Evolutionary conservation across 2,113 vertebrate species (phyloP).

Genomic region (Coryphaenoides rupestris): DNA sequence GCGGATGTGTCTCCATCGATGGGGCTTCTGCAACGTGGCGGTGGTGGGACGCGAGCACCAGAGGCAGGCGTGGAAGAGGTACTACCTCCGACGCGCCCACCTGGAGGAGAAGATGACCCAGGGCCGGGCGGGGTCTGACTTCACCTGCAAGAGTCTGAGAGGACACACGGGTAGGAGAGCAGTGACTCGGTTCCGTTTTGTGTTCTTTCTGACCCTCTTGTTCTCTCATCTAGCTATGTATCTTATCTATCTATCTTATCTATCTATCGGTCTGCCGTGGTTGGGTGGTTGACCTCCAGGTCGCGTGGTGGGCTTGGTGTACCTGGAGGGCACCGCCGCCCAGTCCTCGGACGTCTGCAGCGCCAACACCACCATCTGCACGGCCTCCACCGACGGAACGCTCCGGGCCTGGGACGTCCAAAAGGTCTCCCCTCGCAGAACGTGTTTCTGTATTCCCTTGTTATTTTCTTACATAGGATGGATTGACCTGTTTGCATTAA

Average conservation of each 20-base stretch:
- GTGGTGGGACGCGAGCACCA: slow-evolving; percentile 42
- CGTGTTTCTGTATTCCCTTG: too few relatives aligned
- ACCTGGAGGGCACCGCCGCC: slow-evolving; percentile 54
- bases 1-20: slow-evolving; percentile 73
- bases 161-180: slow-evolving; percentile 72
- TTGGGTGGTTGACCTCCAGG: slow-evolving; percentile 57
- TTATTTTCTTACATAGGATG: too few relatives aligned
- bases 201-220: not conserved
- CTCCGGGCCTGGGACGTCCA: slow-evolving; percentile 73
- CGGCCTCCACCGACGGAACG: slow-evolving; percentile 71
- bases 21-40: slow-evolving; percentile 73
- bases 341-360: slow-evolving; percentile 50
- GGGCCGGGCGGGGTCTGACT: slow-evolving; percentile 69
- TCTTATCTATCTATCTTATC: too few relatives aligned
- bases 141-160: slow-evolving; percentile 72
- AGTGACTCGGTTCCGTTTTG: not conserved
- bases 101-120: slow-evolving; percentile 72
- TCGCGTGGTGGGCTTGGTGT: slow-evolving; percentile 59
- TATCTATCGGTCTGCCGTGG: too few relatives aligned
- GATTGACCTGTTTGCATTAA: too few relatives aligned
- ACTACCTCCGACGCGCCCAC: slow-evolving; percentile 70
- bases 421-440: slow-evolving; percentile 49
- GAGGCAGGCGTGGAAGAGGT: slow-evolving; percentile 72
- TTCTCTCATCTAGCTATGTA: too few relatives aligned
- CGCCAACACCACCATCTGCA: slow-evolving; percentile 60